A percentile compares a stretch with the other conserved stretches of the same genome.
Conservation (phyloP, 2,888 invertebrate species). For the Hoplodrina ambigua region DNA sequence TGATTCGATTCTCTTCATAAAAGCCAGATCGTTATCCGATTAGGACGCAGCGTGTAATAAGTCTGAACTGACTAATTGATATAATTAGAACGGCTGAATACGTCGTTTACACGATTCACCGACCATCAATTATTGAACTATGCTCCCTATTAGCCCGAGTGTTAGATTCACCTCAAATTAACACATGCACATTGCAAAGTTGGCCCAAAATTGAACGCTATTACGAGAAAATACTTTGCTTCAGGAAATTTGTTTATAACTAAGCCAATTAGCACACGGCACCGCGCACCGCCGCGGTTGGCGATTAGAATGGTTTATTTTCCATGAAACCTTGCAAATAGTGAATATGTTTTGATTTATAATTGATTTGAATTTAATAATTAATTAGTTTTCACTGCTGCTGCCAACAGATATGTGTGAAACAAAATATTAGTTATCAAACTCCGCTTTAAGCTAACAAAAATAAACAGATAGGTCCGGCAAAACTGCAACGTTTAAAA, state of each 20-base stretch:
- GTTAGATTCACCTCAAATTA: too few relatives aligned
- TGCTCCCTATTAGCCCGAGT: too few relatives aligned
- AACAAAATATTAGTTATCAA: background rate
- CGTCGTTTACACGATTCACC: background rate
- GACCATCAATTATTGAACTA: background rate
- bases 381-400: background rate
- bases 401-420: background rate
- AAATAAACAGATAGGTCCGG: background rate
- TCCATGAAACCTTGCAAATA: background rate
- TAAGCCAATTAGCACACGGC: background rate
- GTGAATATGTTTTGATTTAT: background rate
- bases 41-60: too few relatives aligned
- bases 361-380: background rate
- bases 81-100: background rate
- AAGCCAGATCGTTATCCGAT: too few relatives aligned
- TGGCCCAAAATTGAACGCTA: too few relatives aligned
- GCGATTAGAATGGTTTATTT: background rate
- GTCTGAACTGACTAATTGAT: too few relatives aligned
- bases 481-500: background rate
- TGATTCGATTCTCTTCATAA: too few relatives aligned
- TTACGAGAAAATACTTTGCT: background rate
- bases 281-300: too few relatives aligned
- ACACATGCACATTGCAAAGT: background rate
- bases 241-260: background rate
- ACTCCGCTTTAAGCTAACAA: too few relatives aligned